A percentile compares a stretch with the other conserved stretches of the same genome.
Conservation (phyloP, 2,797 vertebrate species). For the Lutjanus argentimaculatus region DNA sequence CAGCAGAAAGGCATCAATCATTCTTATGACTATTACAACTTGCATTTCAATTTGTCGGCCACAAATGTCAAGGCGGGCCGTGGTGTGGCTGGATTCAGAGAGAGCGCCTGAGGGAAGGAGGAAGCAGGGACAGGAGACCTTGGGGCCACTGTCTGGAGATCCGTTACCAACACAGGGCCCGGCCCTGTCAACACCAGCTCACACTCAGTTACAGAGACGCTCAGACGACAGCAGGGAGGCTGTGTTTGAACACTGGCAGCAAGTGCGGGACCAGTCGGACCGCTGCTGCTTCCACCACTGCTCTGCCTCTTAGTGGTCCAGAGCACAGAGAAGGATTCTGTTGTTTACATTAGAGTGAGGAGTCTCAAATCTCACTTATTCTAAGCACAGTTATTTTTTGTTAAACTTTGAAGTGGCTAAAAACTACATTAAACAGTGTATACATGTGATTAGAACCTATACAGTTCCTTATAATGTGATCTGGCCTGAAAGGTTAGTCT, state of each 20-base stretch:
- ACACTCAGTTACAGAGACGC: conserved; percentile 63
- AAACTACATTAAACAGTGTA: not conserved
- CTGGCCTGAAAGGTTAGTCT: not conserved
- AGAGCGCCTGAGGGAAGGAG: conserved; percentile 53
- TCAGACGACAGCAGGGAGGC: conserved; percentile 42
- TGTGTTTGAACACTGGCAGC: conserved; percentile 40
- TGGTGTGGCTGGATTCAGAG: conserved; percentile 56
- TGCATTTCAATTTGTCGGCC: conserved; percentile 70
- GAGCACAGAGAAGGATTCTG: not conserved
- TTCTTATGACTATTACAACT: conserved; percentile 66
- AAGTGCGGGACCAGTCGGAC: not conserved
- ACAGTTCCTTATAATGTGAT: not conserved
- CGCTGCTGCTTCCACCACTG: conserved; percentile 6
- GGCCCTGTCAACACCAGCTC: conserved; percentile 80
- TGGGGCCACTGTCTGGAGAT: conserved; percentile 73
- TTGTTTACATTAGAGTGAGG: not conserved
- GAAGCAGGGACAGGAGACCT: conserved; percentile 72
- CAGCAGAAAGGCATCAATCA: conserved; percentile 80
- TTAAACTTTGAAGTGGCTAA: not conserved
- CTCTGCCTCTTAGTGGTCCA: conserved; percentile 46
- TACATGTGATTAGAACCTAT: not conserved
- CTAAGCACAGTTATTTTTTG: not conserved
- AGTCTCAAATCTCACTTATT: conserved; percentile 5
- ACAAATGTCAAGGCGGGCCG: conserved; percentile 69
- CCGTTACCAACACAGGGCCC: conserved; percentile 60